Evolutionary conservation across 2,113 vertebrate genomes (phyloP).

Genomic region (Chamaetylas fuelleborni): DNA sequence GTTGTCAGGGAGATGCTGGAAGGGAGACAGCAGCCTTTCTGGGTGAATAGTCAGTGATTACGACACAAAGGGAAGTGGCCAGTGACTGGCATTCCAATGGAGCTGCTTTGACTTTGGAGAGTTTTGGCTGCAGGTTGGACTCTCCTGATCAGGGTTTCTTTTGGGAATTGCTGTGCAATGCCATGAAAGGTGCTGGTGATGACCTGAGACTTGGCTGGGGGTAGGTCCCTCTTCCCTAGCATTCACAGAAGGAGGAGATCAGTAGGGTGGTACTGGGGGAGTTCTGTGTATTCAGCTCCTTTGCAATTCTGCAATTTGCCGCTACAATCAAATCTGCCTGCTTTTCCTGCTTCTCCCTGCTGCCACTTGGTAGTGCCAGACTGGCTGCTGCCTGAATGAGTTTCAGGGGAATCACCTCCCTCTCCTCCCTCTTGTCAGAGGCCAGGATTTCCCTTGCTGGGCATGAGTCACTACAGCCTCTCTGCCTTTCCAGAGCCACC

Average conservation of each 20-base stretch:
- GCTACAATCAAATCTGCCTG: rapidly evolving
- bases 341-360: background rate
- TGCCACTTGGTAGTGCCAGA: background rate
- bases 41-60: background rate
- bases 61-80: background rate
- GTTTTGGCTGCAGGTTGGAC: background rate
- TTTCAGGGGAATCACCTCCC: background rate
- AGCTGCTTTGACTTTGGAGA: background rate
- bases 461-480: background rate
- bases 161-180: background rate
- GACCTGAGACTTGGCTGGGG: background rate
- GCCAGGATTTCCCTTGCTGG: background rate
- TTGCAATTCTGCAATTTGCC: rapidly evolving
- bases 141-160: background rate
- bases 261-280: rapidly evolving
- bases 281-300: background rate
- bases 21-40: background rate
- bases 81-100: background rate
- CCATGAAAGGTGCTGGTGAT: background rate
- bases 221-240: background rate
- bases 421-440: background rate
- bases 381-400: background rate
- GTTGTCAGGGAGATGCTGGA: too few relatives aligned
- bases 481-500: background rate
- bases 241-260: background rate